phyloP scores from a whole-genome alignment of 2,113 vertebrate genomes.

The Cottus gobio region DNA sequence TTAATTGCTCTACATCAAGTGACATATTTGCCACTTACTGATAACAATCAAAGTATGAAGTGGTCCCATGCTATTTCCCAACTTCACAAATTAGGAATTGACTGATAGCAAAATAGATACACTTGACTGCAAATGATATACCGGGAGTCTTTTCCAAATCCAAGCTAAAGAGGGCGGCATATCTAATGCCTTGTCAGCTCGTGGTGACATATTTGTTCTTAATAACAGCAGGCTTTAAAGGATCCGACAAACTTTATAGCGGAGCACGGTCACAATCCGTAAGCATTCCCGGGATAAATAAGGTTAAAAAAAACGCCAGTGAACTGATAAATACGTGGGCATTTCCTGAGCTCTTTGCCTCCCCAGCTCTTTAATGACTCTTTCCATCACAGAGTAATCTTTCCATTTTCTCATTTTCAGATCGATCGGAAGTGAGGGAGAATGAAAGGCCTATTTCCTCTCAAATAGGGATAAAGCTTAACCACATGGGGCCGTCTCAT shows the following conservation, averaged over 20 bases:
- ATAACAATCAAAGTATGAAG: neutral
- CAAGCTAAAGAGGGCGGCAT: neutral
- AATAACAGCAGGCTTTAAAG: constrained; percentile 16
- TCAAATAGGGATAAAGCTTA: constrained; percentile 73
- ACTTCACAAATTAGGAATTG: neutral
- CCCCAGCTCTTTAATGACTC: constrained; percentile 56
- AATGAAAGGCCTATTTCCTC: constrained; percentile 75
- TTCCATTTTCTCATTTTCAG: constrained; percentile 77
- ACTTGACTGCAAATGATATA: neutral
- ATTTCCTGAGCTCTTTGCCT: constrained; percentile 54
- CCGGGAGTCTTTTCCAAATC: neutral
- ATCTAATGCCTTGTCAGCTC: neutral
- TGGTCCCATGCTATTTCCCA: neutral
- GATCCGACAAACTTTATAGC: neutral
- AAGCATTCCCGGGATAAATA: constrained; percentile 42
- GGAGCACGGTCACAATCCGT: constrained; percentile 12
- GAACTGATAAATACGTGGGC: constrained; percentile 61
- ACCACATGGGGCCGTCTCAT: constrained; percentile 64
- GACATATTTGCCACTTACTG: neutral
- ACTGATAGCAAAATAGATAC: neutral
- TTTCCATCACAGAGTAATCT: constrained; percentile 73
- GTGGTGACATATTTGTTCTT: constrained; percentile 10
- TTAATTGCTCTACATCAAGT: constrained; percentile 23
- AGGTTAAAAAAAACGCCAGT: constrained; percentile 34
- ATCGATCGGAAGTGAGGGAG: constrained; percentile 70